Conservation (phyloP, 2,888 invertebrate species). For the Macroteleia sp. region DNA sequence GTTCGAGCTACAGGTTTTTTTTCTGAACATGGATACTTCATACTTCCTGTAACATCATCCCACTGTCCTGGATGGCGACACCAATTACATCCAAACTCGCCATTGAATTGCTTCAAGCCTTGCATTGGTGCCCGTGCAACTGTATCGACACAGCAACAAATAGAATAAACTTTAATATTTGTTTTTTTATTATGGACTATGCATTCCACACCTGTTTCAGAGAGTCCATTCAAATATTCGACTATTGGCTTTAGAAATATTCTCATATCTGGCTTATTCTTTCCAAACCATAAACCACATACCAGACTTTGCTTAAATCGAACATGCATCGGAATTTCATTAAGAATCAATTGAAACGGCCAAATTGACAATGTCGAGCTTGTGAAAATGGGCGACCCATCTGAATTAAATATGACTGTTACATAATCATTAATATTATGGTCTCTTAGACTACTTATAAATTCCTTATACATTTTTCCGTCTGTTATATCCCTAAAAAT, state of each 20-base stretch:
- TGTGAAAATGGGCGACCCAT: constrained; percentile 51
- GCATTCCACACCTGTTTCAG: constrained; percentile 33
- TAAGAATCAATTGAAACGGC: constrained; percentile 54
- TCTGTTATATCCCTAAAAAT: no score
- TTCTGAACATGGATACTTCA: neutral
- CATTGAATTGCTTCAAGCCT: constrained; percentile 44
- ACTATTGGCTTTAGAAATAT: constrained; percentile 47
- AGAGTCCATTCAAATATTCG: constrained; percentile 31
- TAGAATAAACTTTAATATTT: constrained; percentile 36
- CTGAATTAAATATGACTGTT: constrained; percentile 46
- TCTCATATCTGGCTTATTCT: constrained; percentile 24
- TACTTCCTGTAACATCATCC: neutral
- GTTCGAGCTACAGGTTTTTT: neutral
- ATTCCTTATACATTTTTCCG: no score
- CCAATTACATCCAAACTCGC: constrained; percentile 26
- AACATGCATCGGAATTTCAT: constrained; percentile 60
- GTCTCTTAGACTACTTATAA: no score
- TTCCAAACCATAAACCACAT: no score
- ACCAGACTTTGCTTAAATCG: no score
- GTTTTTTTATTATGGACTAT: constrained; percentile 23
- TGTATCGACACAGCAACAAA: constrained; percentile 34
- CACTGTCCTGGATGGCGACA: constrained; percentile 54
- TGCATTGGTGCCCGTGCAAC: constrained; percentile 25
- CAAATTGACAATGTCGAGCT: constrained; percentile 51
- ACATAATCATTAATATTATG: no score